phyloP scores from a whole-genome alignment of 2,113 vertebrate species.

The Gnathonemus echidnorhynchus region DNA sequence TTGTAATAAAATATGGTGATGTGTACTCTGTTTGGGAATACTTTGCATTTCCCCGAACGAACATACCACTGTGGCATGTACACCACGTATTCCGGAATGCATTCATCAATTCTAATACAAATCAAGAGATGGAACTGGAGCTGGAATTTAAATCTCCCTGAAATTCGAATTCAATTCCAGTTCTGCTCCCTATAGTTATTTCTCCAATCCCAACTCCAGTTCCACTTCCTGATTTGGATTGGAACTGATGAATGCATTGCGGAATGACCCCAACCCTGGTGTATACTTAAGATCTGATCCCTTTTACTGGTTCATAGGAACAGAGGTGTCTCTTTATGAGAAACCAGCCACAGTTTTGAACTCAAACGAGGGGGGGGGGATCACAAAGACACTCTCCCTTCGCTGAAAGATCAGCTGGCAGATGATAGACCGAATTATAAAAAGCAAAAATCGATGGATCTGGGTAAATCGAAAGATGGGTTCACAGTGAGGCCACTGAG shows the following conservation, averaged over 20 bases:
- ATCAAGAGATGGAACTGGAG: no score
- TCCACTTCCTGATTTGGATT: no score
- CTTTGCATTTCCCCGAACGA: neutral
- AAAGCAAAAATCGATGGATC: neutral
- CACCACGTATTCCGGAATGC: neutral
- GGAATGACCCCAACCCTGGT: no score
- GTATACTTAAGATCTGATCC: no score
- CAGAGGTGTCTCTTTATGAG: neutral
- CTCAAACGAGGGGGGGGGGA: neutral
- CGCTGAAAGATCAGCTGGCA: neutral
- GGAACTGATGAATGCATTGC: no score
- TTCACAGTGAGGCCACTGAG: neutral
- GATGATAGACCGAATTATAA: neutral
- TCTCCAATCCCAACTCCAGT: no score
- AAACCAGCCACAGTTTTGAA: neutral
- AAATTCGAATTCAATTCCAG: no score
- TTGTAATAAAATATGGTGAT: neutral
- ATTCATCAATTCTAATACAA: no score
- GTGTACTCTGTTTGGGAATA: neutral
- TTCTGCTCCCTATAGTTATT: no score
- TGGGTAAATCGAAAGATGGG: neutral
- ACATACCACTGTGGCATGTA: neutral
- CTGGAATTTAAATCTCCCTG: no score
- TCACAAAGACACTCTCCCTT: neutral
- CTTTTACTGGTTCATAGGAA: neutral